Evolutionary conservation across 2,113 vertebrate species (phyloP).

Genomic region (Microcebus ravelobensis): DNA sequence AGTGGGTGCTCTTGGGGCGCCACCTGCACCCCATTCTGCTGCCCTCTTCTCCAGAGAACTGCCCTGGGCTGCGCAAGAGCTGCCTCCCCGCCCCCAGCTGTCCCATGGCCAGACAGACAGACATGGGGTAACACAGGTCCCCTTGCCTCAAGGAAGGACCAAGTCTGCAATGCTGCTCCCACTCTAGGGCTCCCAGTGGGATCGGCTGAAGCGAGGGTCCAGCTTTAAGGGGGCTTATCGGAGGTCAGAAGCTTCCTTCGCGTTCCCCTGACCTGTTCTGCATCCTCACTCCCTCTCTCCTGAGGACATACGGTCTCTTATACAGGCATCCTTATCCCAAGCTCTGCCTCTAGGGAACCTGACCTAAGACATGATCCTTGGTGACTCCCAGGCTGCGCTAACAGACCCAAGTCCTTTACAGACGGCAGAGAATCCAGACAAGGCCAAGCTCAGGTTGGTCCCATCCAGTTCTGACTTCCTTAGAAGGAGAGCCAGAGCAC

Average conservation of each 20-base stretch:
- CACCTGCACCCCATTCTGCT: too few relatives aligned
- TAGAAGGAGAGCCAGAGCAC: not conserved
- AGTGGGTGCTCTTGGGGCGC: fast-evolving
- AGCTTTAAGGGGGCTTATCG: not conserved
- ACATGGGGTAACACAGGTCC: fast-evolving
- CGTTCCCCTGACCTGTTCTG: not conserved
- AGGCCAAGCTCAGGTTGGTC: constrained; percentile 9
- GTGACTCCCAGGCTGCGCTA: not conserved
- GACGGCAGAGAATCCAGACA: not conserved
- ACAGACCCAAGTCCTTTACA: not conserved
- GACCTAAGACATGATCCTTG: not conserved
- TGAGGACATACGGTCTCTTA: fast-evolving
- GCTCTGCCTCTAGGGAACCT: fast-evolving
- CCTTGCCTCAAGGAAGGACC: not conserved
- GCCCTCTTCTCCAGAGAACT: not conserved
- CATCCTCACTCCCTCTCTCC: not conserved
- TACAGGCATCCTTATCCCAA: not conserved
- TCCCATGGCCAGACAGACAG: not conserved
- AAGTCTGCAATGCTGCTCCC: fast-evolving
- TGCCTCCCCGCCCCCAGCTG: not conserved
- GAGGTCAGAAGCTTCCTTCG: not conserved
- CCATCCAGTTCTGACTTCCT: not conserved
- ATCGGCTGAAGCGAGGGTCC: not conserved
- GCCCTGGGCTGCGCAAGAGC: not conserved
- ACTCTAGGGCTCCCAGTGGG: fast-evolving